These are phyloP conservation scores for Pimephales promelas DNA, from an alignment of 2,113 vertebrate genomes.

Conservation along the genomic window DNA sequence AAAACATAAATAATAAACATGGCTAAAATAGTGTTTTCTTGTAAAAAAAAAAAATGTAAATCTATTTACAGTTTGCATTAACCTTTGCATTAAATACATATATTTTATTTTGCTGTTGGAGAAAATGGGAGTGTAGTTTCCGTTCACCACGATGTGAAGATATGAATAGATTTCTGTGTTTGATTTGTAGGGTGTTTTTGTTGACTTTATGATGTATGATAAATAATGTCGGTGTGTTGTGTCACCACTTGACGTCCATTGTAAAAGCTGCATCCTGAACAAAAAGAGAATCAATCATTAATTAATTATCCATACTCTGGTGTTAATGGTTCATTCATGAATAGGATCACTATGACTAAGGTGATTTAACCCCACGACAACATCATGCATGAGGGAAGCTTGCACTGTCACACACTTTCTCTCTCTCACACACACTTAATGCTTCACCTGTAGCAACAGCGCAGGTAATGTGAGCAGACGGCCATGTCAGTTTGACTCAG, in stretches of 20 bases:
- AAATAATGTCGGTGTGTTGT: neutral
- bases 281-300: neutral
- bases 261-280: neutral
- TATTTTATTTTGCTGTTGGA: no score
- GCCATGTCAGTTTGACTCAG: constrained; percentile 35
- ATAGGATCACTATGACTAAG: neutral
- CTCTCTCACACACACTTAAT: neutral
- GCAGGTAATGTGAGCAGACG: neutral
- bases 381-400: neutral
- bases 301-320: neutral
- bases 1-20: no score
- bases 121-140: no score
- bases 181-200: neutral
- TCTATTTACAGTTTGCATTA: no score
- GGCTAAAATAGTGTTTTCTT: no score
- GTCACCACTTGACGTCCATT: neutral
- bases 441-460: neutral
- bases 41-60: no score
- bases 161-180: neutral
- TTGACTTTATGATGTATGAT: neutral
- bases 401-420: neutral
- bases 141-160: neutral
- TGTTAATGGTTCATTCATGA: no score
- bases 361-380: neutral
- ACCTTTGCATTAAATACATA: no score